A percentile compares a stretch with the other conserved stretches of the same genome.
Evolutionary conservation across 1,140 invertebrate genomes (phyloP).

Genomic region (Eufriesea mexicana): DNA sequence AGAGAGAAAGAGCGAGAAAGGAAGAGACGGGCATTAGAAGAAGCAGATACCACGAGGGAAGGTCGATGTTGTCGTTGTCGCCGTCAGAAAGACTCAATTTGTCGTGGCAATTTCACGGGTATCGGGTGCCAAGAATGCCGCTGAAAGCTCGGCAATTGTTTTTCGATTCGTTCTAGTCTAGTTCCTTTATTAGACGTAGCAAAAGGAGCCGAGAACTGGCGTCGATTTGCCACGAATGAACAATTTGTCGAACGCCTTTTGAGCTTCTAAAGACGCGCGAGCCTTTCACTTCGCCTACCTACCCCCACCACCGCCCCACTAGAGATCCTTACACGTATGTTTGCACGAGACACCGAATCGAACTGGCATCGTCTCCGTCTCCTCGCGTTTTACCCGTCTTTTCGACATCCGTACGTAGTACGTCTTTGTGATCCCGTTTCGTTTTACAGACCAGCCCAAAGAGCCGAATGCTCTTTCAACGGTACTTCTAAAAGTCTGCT

Average conservation of each 20-base stretch:
- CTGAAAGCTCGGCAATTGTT: constrained; percentile 57
- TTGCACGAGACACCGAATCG: background rate
- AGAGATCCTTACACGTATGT: background rate
- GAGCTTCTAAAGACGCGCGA: background rate
- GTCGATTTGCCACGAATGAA: constrained; percentile 24
- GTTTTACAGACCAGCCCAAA: background rate
- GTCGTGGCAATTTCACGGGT: constrained; percentile 65
- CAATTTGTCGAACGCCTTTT: constrained; percentile 26
- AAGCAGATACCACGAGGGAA: constrained; percentile 5
- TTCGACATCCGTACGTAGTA: background rate
- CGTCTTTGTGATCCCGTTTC: background rate
- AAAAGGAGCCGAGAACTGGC: background rate
- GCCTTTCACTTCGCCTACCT: background rate
- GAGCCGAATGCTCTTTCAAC: background rate
- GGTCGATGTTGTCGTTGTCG: constrained; percentile 29
- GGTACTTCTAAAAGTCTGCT: too few species aligned
- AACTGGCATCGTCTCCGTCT: too few species aligned
- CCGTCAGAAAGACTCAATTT: constrained; percentile 61
- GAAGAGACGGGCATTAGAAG: background rate
- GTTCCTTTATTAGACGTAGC: constrained; percentile 58
- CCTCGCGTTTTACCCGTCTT: background rate
- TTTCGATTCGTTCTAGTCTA: constrained; percentile 45
- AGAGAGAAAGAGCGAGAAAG: background rate
- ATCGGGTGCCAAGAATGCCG: constrained; percentile 63
- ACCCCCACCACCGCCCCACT: background rate